phyloP scores from a whole-genome alignment of 2,888 invertebrate species.

The Chloromyia formosa region DNA sequence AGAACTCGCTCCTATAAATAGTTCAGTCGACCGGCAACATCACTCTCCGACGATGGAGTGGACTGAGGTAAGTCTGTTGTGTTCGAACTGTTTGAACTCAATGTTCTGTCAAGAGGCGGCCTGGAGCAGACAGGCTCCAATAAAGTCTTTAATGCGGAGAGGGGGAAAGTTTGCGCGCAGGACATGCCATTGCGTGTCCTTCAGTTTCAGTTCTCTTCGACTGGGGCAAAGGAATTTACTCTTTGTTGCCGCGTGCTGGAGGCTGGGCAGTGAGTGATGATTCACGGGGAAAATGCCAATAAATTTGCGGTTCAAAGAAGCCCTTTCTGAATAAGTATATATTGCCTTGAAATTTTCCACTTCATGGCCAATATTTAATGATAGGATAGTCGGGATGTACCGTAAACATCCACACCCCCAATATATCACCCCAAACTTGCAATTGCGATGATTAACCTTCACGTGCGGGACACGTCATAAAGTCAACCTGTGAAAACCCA shows the following conservation, averaged over 20 bases:
- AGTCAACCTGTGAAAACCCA: too few relatives aligned
- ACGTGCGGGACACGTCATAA: too few relatives aligned
- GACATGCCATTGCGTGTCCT: not conserved
- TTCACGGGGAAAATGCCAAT: conserved; percentile 26
- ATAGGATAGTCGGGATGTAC: too few relatives aligned
- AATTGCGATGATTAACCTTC: too few relatives aligned
- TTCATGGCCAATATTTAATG: too few relatives aligned
- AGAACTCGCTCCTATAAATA: conserved; percentile 23
- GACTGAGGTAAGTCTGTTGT: conserved; percentile 40
- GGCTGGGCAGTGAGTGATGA: not conserved
- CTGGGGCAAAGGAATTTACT: not conserved
- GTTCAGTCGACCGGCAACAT: conserved; percentile 40
- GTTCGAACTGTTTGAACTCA: not conserved
- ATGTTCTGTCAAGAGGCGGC: not conserved
- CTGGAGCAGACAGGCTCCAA: conserved; percentile 6
- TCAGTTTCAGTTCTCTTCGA: not conserved
- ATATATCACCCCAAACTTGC: too few relatives aligned
- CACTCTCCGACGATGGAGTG: conserved; percentile 43
- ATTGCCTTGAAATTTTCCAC: not conserved
- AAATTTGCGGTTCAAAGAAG: conserved; percentile 1
- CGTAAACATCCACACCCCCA: too few relatives aligned
- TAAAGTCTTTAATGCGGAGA: not conserved
- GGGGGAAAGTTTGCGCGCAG: conserved; percentile 10
- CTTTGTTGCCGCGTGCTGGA: not conserved
- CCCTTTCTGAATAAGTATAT: not conserved